A percentile compares a stretch with the other conserved stretches of the same genome.
These are phyloP conservation scores for Malurus splendens DNA, from an alignment of 2,797 vertebrate species.

Conservation along the genomic window DNA sequence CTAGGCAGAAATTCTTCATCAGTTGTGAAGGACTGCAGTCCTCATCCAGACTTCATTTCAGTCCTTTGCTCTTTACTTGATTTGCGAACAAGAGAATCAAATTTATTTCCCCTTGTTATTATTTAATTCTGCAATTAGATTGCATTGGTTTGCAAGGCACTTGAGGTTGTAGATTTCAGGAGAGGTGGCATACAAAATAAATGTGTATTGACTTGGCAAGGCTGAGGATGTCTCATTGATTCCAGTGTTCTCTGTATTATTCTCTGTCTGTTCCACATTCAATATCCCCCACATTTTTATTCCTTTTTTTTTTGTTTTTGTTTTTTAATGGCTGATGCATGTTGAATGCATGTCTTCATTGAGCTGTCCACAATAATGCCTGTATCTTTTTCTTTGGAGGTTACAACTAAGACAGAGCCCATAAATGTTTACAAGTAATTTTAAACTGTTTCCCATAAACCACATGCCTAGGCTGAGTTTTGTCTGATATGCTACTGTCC, in stretches of 20 bases:
- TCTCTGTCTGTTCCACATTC: not conserved
- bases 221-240: conserved; percentile 17
- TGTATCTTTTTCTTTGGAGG: not conserved
- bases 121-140: conserved; percentile 37
- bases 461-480: not conserved
- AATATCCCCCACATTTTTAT: not conserved
- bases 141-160: not conserved
- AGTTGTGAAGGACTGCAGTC: not conserved
- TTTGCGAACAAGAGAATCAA: not conserved
- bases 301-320: not conserved
- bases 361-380: not conserved
- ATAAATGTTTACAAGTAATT: not conserved
- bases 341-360: not conserved
- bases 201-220: not conserved
- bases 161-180: conserved; percentile 1
- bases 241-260: not conserved
- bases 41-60: not conserved
- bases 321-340: not conserved
- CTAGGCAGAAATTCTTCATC: not conserved
- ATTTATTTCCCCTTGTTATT: conserved; percentile 5
- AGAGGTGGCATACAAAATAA: not conserved
- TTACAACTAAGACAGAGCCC: not conserved
- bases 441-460: not conserved
- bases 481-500: not conserved
- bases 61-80: not conserved